These are phyloP conservation scores for Acomys russatus DNA, from an alignment of 2,797 vertebrate genomes.

Conservation along the genomic window DNA sequence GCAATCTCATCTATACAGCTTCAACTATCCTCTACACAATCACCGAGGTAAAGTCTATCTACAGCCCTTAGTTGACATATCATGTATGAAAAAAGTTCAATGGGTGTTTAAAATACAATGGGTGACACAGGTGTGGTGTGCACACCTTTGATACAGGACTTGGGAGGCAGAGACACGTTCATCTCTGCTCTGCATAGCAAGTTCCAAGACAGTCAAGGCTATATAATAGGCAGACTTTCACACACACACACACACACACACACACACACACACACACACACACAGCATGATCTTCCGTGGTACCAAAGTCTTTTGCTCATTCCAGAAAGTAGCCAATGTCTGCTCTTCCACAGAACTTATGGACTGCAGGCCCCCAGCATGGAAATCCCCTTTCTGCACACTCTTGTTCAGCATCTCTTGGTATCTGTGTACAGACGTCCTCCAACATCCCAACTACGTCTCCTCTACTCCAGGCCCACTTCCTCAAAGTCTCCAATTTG, in stretches of 20 bases:
- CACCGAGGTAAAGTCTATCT: neutral
- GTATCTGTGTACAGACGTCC: neutral
- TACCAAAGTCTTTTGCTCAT: too few relatives aligned
- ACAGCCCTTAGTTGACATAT: neutral
- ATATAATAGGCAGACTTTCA: neutral
- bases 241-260: neutral
- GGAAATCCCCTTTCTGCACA: neutral
- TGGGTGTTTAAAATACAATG: neutral
- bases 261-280: neutral
- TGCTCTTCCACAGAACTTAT: neutral
- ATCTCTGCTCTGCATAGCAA: neutral
- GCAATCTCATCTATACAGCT: neutral
- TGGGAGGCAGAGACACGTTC: neutral
- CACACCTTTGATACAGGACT: neutral
- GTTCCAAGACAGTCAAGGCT: neutral
- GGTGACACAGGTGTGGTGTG: neutral
- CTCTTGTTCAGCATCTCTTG: neutral
- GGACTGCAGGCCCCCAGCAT: neutral
- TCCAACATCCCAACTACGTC: neutral
- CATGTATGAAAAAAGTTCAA: neutral
- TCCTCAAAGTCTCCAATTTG: neutral
- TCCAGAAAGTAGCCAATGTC: neutral
- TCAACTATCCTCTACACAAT: neutral
- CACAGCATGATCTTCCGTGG: neutral
- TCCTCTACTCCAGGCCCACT: neutral